Evolutionary conservation across 2,797 vertebrate genomes (phyloP), one percentile per base, ranked within the genome.

Genomic region (Austrolebias charrua): DNA sequence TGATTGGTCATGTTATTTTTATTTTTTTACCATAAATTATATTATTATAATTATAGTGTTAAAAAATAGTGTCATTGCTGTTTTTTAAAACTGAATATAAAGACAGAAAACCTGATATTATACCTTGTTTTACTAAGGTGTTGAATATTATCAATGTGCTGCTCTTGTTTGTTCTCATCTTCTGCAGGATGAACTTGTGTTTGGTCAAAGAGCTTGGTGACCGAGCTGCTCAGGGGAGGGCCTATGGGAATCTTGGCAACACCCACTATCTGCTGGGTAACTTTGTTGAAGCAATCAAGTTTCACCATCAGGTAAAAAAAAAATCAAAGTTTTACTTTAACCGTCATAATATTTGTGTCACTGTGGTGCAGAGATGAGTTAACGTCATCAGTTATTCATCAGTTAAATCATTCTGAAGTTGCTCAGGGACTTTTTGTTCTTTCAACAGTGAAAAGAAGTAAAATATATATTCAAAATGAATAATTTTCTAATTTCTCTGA

Each of bases 211-310:
- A 98, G 81, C 86, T 99, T 46, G 95, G 96, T 0, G 96, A 99
- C 87, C 86, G 97, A 60, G 97, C 96, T 0, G 98, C 97, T 0
- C 97, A 98, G 87, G 98, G 98, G 45, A 90, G 97, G 44, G 96
- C 96, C 4, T 98, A 93, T 0, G 98, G 97, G 63, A 99, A 99
- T 87, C 93, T 99, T 0, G 97, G 98, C 55, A 99, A 99, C 89
- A 97, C 96, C 11, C 96, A 99, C 73, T 99, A 99, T 71, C 78
- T 99, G 42, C 91, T 99, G 31, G 96, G 97, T 57, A 96, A 98
- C 88, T 99, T 98, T 84, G 88, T 89, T 0, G 95, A 99, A 81
- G 97, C 98, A 1, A 94, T 96, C 0, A 89, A 94, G 82, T 99
- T 98, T 82, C 97, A 99, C 83, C 94, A 95, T 69, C 96, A 99